Percentiles rank a stretch among this genome's conserved stretches.
Conservation (phyloP, 2,113 vertebrate genomes). For the Crotalus helleri region DNA sequence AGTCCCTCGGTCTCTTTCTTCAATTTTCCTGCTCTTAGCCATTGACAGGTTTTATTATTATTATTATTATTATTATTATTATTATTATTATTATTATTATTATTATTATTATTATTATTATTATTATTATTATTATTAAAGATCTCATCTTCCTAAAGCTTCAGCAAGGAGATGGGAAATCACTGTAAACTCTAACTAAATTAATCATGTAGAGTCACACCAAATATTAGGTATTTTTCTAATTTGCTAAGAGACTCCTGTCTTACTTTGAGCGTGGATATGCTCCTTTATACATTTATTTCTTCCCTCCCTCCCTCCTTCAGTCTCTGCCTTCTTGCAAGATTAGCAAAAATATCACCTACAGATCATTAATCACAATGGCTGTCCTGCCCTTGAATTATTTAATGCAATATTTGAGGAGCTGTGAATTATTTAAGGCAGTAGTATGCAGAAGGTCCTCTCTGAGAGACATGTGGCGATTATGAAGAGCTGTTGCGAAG, state of each 20-base stretch:
- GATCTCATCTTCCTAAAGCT: slow-evolving; percentile 11
- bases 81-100: no score
- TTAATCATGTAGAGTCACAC: slow-evolving; percentile 26
- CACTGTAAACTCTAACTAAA: slow-evolving; percentile 34
- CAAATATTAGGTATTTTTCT: slow-evolving; percentile 16
- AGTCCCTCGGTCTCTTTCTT: no score
- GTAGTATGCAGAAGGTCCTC: slow-evolving; percentile 49
- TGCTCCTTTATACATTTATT: slow-evolving; percentile 54
- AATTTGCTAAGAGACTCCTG: slow-evolving; percentile 33
- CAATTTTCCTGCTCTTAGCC: no score
- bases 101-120: no score
- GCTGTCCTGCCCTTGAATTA: slow-evolving; percentile 64
- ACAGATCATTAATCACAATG: slow-evolving; percentile 67
- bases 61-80: no score
- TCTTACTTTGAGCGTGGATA: slow-evolving; percentile 33
- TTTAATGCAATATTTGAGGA: slow-evolving; percentile 62
- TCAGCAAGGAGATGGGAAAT: slow-evolving; percentile 36
- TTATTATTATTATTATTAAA: no score
- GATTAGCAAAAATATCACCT: slow-evolving; percentile 67
- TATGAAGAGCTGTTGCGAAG: slow-evolving; percentile 63
- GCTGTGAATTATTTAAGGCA: slow-evolving; percentile 68
- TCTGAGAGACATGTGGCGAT: slow-evolving; percentile 61
- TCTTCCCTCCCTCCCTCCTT: not conserved
- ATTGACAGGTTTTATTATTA: no score
- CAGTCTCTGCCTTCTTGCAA: slow-evolving; percentile 58